Evolutionary conservation across 2,797 vertebrate genomes (phyloP).

Genomic region (Halcyon smyrnensis): DNA sequence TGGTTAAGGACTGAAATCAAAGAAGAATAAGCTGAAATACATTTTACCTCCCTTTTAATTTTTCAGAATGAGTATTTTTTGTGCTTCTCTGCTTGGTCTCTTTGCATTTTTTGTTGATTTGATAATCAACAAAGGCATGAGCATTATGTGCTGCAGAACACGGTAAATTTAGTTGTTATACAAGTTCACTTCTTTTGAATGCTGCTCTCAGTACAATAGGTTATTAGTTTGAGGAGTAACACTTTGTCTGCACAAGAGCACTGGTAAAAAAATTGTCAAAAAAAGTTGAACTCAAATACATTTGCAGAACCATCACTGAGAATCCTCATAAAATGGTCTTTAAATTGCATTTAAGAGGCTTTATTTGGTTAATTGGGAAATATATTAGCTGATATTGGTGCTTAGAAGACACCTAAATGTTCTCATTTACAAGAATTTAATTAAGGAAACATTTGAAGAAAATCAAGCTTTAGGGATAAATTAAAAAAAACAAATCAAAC

Average conservation of each 20-base stretch:
- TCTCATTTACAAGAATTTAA: neutral
- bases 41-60: neutral
- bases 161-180: neutral
- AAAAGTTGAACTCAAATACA: neutral
- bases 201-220: neutral
- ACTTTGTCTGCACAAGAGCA: neutral
- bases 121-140: neutral
- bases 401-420: neutral
- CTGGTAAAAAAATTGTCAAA: neutral
- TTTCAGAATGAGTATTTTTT: neutral
- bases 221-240: neutral
- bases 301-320: neutral
- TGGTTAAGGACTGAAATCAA: neutral
- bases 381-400: neutral
- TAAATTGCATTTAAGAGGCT: neutral
- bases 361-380: neutral
- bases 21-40: neutral
- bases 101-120: neutral
- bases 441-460: neutral
- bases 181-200: neutral
- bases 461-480: neutral
- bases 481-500: neutral
- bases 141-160: neutral
- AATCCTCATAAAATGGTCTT: neutral
- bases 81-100: rapidly evolving